Evolutionary conservation across 2,797 vertebrate genomes (phyloP).

Genomic region (Sarcoramphus papa): DNA sequence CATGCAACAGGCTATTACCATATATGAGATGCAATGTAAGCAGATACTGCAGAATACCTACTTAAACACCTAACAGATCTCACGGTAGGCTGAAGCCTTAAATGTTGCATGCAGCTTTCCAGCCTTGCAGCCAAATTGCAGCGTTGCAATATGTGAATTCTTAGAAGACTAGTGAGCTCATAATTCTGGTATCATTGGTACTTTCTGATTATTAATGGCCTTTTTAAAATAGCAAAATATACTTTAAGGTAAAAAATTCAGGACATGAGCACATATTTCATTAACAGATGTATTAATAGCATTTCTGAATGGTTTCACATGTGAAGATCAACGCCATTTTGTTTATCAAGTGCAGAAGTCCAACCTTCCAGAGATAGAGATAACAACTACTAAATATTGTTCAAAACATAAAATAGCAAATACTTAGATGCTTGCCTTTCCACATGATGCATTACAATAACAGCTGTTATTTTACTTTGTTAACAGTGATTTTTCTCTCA

Average conservation of each 20-base stretch:
- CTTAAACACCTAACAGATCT: not conserved
- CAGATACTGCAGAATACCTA: not conserved
- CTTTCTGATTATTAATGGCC: not conserved
- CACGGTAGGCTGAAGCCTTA: not conserved
- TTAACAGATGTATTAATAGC: not conserved
- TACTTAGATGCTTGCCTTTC: not conserved
- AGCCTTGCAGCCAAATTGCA: not conserved
- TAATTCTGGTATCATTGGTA: not conserved
- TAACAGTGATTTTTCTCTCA: conserved; percentile 6
- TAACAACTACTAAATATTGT: not conserved
- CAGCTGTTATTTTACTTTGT: conserved; percentile 16
- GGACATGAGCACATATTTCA: not conserved
- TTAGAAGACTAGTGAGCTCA: not conserved
- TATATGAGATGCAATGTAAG: not conserved
- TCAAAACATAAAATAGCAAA: not conserved
- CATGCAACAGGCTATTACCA: not conserved
- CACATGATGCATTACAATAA: not conserved
- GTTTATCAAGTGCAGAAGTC: not conserved
- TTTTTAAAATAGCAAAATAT: not conserved
- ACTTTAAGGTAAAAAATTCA: not conserved
- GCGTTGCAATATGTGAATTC: not conserved
- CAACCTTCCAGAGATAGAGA: not conserved
- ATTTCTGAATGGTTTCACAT: not conserved
- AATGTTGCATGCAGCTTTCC: not conserved
- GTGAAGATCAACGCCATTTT: not conserved